Conservation (phyloP, 2,888 invertebrate species). For the Drosophila mettleri region DNA sequence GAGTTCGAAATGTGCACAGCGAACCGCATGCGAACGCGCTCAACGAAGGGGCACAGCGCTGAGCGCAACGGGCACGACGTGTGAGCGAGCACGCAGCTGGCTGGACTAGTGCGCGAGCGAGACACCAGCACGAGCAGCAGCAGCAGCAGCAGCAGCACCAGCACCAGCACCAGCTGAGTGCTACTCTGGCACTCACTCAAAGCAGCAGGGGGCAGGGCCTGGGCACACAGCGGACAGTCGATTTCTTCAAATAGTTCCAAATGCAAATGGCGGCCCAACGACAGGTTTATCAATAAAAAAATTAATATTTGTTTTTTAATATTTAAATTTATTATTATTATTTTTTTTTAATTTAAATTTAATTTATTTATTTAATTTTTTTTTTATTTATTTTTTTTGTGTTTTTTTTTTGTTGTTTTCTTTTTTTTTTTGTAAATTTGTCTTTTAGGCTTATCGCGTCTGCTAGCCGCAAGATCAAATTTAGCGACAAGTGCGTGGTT, state of each 20-base stretch:
- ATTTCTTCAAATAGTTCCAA: constrained; percentile 32
- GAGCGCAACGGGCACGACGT: constrained; percentile 10
- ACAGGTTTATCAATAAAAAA: not conserved
- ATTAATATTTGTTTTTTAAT: not conserved
- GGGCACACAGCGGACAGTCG: constrained; percentile 11
- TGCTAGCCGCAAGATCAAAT: constrained; percentile 36
- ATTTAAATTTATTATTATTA: not conserved
- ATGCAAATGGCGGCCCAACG: constrained; percentile 38
- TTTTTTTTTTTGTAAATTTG: not conserved
- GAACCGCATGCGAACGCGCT: constrained; percentile 26
- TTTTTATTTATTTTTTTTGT: not conserved
- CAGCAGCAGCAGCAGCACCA: not conserved
- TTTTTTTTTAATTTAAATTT: not conserved
- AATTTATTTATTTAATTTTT: not conserved
- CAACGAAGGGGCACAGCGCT: constrained; percentile 53
- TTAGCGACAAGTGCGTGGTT: constrained; percentile 55
- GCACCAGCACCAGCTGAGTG: constrained; percentile 30
- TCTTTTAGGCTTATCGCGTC: constrained; percentile 30
- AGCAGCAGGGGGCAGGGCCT: constrained; percentile 43
- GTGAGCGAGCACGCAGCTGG: constrained; percentile 11
- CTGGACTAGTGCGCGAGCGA: not conserved
- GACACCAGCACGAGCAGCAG: constrained; percentile 24
- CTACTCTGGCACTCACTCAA: constrained; percentile 7
- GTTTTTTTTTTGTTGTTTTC: not conserved
- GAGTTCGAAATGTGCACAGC: constrained; percentile 32